These are phyloP conservation scores for Charadrius vociferus DNA, from an alignment of 2,113 vertebrate species.

Conservation along the genomic window DNA sequence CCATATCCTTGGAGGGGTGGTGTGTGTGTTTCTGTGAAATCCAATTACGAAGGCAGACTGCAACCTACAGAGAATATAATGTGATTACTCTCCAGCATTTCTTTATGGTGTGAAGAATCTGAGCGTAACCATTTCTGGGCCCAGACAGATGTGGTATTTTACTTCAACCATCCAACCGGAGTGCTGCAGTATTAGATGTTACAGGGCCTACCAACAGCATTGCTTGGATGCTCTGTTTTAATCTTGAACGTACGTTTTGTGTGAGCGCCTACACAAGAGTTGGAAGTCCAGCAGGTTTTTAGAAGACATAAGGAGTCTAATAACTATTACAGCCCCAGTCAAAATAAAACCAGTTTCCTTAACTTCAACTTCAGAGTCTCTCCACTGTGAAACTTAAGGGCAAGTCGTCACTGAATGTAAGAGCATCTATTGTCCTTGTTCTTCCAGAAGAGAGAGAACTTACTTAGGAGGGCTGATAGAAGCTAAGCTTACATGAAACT, in stretches of 20 bases:
- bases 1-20: accelerated
- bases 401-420: neutral
- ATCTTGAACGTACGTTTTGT: neutral
- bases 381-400: neutral
- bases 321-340: neutral
- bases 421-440: neutral
- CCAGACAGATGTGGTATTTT: neutral
- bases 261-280: neutral
- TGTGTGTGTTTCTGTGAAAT: neutral
- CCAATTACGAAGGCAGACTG: neutral
- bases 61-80: neutral
- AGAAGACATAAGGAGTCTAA: neutral
- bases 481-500: neutral
- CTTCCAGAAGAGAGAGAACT: neutral
- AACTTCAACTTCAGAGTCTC: neutral
- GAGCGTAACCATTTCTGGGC: neutral
- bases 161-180: neutral
- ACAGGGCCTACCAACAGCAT: neutral
- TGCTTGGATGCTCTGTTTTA: neutral
- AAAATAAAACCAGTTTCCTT: neutral
- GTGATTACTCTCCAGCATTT: neutral
- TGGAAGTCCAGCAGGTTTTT: neutral
- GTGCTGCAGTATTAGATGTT: neutral
- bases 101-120: neutral
- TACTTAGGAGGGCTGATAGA: neutral